phyloP scores from a whole-genome alignment of 2,888 invertebrate genomes.

The Therioaphis trifolii region DNA sequence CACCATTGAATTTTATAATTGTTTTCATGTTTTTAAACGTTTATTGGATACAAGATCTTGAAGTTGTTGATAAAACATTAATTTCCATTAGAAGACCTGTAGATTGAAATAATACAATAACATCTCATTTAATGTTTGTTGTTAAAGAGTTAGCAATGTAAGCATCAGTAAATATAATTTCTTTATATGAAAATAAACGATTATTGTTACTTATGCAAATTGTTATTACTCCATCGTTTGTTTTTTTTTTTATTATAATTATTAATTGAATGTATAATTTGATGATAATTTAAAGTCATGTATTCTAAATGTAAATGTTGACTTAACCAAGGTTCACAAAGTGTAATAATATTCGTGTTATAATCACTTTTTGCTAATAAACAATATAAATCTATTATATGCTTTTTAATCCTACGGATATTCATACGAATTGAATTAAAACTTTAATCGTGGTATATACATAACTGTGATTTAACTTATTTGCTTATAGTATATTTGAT shows the following conservation, averaged over 20 bases:
- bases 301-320: neutral
- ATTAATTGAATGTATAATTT: neutral
- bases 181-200: constrained; percentile 17
- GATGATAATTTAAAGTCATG: neutral
- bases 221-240: neutral
- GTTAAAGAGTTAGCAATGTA: constrained; percentile 8
- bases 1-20: too few relatives aligned
- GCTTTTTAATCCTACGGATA: too few relatives aligned
- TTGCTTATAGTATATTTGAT: too few relatives aligned
- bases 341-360: neutral
- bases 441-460: too few relatives aligned
- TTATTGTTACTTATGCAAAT: constrained; percentile 23
- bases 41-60: too few relatives aligned
- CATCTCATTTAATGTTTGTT: neutral
- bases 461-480: too few relatives aligned
- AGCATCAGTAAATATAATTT: constrained; percentile 13
- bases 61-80: too few relatives aligned
- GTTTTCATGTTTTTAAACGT: neutral
- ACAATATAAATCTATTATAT: too few relatives aligned
- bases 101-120: constrained; percentile 7
- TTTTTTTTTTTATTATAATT: too few relatives aligned
- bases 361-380: neutral
- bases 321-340: neutral
- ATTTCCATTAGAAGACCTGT: constrained; percentile 8
- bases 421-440: too few relatives aligned